Conservation (phyloP, 2,113 vertebrate genomes). For the Odocoileus virginianus region DNA sequence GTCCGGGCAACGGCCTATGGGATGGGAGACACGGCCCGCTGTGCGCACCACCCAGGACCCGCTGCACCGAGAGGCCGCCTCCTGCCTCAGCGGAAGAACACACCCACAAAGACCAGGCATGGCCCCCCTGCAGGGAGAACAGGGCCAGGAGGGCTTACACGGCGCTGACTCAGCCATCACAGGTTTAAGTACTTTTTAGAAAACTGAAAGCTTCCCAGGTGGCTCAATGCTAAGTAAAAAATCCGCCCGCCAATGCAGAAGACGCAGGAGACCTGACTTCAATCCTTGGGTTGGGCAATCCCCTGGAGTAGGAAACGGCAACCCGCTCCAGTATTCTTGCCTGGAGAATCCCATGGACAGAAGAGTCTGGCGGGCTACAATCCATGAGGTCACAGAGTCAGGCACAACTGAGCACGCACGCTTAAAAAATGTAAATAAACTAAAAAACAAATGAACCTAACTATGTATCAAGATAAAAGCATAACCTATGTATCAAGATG, state of each 20-base stretch:
- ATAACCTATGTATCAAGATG: background rate
- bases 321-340: background rate
- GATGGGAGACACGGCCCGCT: fast-evolving
- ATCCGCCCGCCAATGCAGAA: background rate
- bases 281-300: background rate
- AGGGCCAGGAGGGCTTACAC: no score
- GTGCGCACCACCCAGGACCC: background rate
- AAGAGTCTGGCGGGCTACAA: background rate
- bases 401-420: background rate
- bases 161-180: background rate
- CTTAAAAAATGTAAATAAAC: background rate
- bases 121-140: no score
- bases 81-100: background rate
- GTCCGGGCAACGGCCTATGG: background rate
- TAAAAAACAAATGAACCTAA: background rate
- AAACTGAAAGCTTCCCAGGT: background rate
- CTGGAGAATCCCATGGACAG: background rate
- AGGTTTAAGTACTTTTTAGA: background rate
- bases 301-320: background rate
- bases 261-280: background rate
- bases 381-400: background rate
- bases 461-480: background rate
- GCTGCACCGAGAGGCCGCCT: background rate
- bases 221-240: background rate
- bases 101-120: no score